phyloP scores from a whole-genome alignment of 2,888 invertebrate species.

The Priocnemis perturbator region DNA sequence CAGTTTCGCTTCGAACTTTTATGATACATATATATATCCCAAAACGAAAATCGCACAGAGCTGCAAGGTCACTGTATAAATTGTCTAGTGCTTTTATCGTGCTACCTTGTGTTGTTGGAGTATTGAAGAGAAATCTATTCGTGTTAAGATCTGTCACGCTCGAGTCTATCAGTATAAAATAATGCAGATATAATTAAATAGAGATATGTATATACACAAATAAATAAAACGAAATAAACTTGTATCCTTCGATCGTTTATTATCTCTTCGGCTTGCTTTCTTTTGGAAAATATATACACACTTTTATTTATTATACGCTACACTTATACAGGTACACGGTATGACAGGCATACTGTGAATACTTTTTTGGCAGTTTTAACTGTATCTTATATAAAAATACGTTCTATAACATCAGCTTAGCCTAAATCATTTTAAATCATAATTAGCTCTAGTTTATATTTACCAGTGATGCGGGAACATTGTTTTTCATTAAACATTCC shows the following conservation, averaged over 20 bases:
- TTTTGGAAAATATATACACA: slow-evolving; percentile 60
- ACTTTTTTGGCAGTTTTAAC: slow-evolving; percentile 51
- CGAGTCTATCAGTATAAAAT: slow-evolving; percentile 57
- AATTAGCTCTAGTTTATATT: neutral
- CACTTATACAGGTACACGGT: slow-evolving; percentile 49
- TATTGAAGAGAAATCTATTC: slow-evolving; percentile 67
- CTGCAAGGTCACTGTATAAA: slow-evolving; percentile 14
- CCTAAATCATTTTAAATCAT: neutral
- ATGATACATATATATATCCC: slow-evolving; percentile 4
- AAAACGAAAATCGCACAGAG: neutral
- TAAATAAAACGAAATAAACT: slow-evolving; percentile 60
- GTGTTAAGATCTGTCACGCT: slow-evolving; percentile 65
- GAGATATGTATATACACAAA: slow-evolving; percentile 50
- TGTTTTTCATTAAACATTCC: too few species aligned
- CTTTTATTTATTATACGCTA: slow-evolving; percentile 41
- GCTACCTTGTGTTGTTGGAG: slow-evolving; percentile 66
- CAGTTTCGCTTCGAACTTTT: too few species aligned
- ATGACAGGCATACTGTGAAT: slow-evolving; percentile 46
- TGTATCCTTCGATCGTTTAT: slow-evolving; percentile 46
- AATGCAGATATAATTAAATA: slow-evolving; percentile 51
- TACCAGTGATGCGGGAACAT: slow-evolving; percentile 17
- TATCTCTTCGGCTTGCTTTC: slow-evolving; percentile 33
- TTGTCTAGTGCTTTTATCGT: slow-evolving; percentile 59
- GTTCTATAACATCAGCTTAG: slow-evolving; percentile 20
- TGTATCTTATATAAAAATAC: slow-evolving; percentile 50